These are phyloP conservation scores for Pseudorhiza aurosa DNA, from an alignment of 30 jellyfish, hydroid and myxozoan species.

Conservation along the genomic window DNA sequence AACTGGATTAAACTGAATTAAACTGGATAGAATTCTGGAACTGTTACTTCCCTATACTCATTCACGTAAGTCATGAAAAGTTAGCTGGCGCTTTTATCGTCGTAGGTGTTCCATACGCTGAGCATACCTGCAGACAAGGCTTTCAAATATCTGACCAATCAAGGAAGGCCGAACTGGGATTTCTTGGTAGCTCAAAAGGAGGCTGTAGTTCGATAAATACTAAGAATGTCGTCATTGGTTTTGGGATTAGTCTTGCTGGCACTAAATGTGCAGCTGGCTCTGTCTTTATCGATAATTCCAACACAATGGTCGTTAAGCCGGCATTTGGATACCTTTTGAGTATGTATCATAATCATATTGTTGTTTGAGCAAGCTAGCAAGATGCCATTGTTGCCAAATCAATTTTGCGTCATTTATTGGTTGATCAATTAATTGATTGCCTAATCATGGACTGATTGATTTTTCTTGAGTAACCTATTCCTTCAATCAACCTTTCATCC, in stretches of 20 bases:
- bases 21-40: no score
- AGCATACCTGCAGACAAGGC: slow-evolving; percentile 2
- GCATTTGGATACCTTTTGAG: slow-evolving; percentile 43
- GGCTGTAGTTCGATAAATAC: not conserved
- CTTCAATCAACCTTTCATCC: no score
- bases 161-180: slow-evolving; percentile 15
- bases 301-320: not conserved
- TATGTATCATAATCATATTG: not conserved
- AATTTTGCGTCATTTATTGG: no score
- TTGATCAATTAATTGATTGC: no score
- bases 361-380: no score
- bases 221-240: slow-evolving; percentile 23
- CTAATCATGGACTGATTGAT: no score
- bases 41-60: no score
- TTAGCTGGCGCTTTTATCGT: no score
- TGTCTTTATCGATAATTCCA: not conserved
- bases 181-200: slow-evolving; percentile 11
- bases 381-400: no score
- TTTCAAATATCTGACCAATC: not conserved
- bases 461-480: no score
- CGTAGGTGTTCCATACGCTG: slow-evolving; percentile 9
- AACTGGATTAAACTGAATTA: no score
- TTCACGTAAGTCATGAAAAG: no score
- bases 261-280: slow-evolving; percentile 4
- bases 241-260: slow-evolving; percentile 15